Percentiles rank a stretch among this genome's conserved stretches.
Evolutionary conservation across 2,888 invertebrate species (phyloP).

Genomic region (Dugesia japonica): DNA sequence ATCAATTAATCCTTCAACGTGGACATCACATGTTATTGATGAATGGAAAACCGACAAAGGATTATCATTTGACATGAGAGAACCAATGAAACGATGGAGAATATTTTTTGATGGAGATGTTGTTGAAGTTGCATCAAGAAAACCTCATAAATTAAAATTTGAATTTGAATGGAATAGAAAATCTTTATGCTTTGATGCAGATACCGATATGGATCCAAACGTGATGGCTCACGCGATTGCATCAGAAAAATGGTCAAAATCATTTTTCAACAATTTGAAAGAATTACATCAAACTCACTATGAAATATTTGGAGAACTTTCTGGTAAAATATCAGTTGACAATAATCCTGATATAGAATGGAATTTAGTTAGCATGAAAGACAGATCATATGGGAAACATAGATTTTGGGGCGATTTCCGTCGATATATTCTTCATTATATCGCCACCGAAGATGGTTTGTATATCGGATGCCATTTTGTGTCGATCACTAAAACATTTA

Average conservation of each 20-base stretch:
- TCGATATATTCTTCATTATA: conserved; percentile 63
- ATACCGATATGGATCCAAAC: conserved; percentile 57
- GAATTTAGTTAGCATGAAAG: conserved; percentile 58
- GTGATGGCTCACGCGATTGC: conserved; percentile 61
- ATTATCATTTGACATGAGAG: conserved; percentile 55
- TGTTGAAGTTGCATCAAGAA: conserved; percentile 46
- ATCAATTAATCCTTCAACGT: conserved; percentile 59
- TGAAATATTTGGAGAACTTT: conserved; percentile 61
- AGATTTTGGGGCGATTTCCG: conserved; percentile 62
- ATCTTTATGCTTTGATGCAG: conserved; percentile 59
- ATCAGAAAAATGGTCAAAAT: conserved; percentile 58
- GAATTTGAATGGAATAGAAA: conserved; percentile 56
- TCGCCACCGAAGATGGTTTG: conserved; percentile 59
- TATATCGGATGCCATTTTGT: conserved; percentile 60
- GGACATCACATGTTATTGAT: conserved; percentile 50
- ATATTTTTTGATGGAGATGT: conserved; percentile 58
- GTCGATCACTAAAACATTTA: conserved; percentile 55
- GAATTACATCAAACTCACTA: conserved; percentile 64
- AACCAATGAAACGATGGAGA: conserved; percentile 62
- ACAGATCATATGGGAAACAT: conserved; percentile 59
- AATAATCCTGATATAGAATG: conserved; percentile 49
- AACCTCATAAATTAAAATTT: conserved; percentile 51
- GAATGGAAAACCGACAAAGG: conserved; percentile 57
- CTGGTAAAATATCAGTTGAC: conserved; percentile 54
- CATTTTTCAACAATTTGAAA: conserved; percentile 57